Conservation (phyloP, 1,140 invertebrate species). For the Drosophila athabasca region DNA sequence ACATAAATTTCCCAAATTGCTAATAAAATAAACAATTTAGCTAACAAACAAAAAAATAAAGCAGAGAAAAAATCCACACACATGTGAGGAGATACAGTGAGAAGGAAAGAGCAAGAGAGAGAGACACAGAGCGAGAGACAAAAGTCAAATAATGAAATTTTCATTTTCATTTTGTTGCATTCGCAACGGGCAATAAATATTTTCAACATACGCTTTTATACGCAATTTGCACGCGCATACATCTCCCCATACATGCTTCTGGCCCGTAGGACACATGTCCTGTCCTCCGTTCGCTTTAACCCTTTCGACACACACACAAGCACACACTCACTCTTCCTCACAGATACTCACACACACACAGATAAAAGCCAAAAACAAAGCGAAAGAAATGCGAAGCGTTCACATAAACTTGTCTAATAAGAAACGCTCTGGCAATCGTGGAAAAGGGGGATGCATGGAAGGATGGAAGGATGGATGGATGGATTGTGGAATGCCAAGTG, state of each 20-base stretch:
- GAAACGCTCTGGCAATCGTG: conserved; percentile 45
- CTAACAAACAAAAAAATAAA: conserved; percentile 48
- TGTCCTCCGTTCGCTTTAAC: conserved; percentile 37
- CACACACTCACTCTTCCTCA: background rate
- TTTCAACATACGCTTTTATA: conserved; percentile 82
- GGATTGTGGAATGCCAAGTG: background rate
- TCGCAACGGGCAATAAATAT: conserved; percentile 83
- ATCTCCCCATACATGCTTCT: conserved; percentile 41
- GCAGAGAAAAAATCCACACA: conserved; percentile 22
- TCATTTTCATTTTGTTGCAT: conserved; percentile 82
- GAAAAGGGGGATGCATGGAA: conserved; percentile 15
- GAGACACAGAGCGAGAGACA: background rate
- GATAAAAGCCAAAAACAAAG: conserved; percentile 40
- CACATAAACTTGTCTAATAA: conserved; percentile 76
- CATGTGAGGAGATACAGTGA: background rate
- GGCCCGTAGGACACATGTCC: conserved; percentile 38
- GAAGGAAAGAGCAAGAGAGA: conserved; percentile 2
- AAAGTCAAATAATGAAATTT: conserved; percentile 80
- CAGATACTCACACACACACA: conserved; percentile 20
- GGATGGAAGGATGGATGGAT: background rate
- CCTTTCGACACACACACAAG: conserved; percentile 34
- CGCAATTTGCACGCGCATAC: conserved; percentile 79
- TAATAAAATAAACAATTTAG: conserved; percentile 83
- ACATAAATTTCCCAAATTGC: conserved; percentile 80
- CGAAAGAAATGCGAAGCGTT: conserved; percentile 52